These are phyloP conservation scores for Phytoseiulus persimilis DNA, from an alignment of 2,888 invertebrate genomes.

Conservation along the genomic window DNA sequence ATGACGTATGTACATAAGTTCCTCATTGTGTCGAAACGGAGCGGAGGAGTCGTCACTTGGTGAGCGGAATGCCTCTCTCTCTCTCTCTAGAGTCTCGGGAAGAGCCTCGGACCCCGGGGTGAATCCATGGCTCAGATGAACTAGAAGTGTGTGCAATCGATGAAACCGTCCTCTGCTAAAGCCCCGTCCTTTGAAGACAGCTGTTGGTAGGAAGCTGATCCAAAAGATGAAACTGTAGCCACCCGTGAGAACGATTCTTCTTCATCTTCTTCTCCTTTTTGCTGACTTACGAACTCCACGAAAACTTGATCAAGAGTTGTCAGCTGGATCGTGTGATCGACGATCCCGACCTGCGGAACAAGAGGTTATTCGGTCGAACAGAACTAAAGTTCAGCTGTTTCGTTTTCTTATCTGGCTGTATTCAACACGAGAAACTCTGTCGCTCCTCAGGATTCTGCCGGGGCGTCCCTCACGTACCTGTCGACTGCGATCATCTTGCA, in stretches of 20 bases:
- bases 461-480: neutral
- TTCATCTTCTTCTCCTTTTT: slow-evolving; percentile 15
- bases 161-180: neutral
- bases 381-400: too few relatives aligned
- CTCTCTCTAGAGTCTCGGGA: too few relatives aligned
- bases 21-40: neutral
- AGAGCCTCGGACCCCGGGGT: neutral
- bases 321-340: slow-evolving; percentile 17
- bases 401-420: too few relatives aligned
- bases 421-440: too few relatives aligned
- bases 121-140: neutral
- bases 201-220: slow-evolving; percentile 31
- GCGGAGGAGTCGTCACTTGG: too few relatives aligned
- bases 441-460: too few relatives aligned
- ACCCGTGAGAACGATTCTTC: slow-evolving; percentile 33
- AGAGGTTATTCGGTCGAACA: too few relatives aligned
- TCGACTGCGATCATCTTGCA: slow-evolving; percentile 20
- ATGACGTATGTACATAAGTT: neutral
- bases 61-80: too few relatives aligned
- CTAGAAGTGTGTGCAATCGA: slow-evolving; percentile 30
- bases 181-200: slow-evolving; percentile 24
- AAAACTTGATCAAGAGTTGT: slow-evolving; percentile 26
- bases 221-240: slow-evolving; percentile 35
- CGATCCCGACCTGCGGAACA: neutral
- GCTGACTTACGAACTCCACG: slow-evolving; percentile 23